Evolutionary conservation across 2,113 vertebrate species (phyloP), one percentile per base, ranked within the genome.

Genomic region (Gymnarchus niloticus): DNA sequence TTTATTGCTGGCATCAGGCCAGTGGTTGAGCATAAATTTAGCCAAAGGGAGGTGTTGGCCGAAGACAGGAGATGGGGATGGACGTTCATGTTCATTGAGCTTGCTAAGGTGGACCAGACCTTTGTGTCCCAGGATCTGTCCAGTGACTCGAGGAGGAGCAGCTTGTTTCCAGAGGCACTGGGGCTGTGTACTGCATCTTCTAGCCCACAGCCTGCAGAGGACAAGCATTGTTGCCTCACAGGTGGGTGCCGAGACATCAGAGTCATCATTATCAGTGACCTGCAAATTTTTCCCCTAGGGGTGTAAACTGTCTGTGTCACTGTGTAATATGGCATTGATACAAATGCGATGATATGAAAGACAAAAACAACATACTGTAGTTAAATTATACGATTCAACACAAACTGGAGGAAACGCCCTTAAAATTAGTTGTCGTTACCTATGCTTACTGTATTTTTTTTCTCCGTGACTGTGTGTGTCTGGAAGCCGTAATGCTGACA

Each of bases 51-150:
- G n/a, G n/a, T n/a, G n/a, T n/a, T n/a, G n/a, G n/a, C n/a, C n/a
- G n/a, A n/a, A n/a, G n/a, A n/a, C n/a, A n/a, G n/a, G n/a, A n/a
- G 41, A 14, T 10, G 12, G 10, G 21, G 21, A 61, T 3, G 21
- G 44, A 7, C 19, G 21, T 51, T 12, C 9, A 14, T n/a, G 81
- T 9, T 17, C 19, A 37, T 48, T 28, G 1, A 41, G 54, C 19
- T 12, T 12, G 61, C 37, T 28, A 69, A 33, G 65, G 2, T 21
- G 83, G 56, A 48, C 8, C 9, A 23, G 46, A 69, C 0, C 48
- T 28, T 0, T 86, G 51, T 77, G 59, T 88, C n/a, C n/a, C 33
- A 88, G 87, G 87, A 80, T 33, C 56, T 81, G 52, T 49, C 59
- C 65, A 61, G 51, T 49, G 14, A 6, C 12, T 28, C 57, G 8